Percentiles rank a stretch among this genome's conserved stretches.
Conservation (phyloP, 2,797 vertebrate genomes). For the Anabacerthia variegaticeps region DNA sequence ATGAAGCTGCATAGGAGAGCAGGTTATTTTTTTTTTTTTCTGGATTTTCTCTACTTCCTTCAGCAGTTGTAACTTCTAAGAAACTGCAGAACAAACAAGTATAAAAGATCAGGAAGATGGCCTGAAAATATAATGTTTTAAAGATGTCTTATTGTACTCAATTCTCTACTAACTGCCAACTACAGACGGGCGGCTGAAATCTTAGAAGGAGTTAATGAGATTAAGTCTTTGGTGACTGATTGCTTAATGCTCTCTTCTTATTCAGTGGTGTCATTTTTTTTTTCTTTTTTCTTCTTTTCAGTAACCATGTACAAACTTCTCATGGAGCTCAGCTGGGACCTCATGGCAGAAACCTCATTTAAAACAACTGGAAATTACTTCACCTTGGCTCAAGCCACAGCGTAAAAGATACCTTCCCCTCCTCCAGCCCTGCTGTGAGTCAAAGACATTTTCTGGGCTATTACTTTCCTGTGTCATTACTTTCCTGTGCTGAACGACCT, state of each 20-base stretch:
- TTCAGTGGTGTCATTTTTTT: not conserved
- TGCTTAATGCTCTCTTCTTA: not conserved
- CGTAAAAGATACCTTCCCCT: not conserved
- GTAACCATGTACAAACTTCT: not conserved
- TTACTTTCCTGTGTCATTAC: not conserved
- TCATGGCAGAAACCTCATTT: not conserved
- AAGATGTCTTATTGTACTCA: constrained; percentile 24
- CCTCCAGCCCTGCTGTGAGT: not conserved
- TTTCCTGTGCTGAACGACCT: not conserved
- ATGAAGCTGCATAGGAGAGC: constrained; percentile 38
- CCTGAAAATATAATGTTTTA: constrained; percentile 47
- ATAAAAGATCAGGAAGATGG: constrained; percentile 29
- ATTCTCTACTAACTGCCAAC: not conserved
- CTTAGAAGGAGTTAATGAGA: constrained; percentile 42
- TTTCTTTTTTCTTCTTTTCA: not conserved
- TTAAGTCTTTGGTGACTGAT: not conserved
- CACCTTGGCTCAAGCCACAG: not conserved
- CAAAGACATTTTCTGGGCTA: not conserved
- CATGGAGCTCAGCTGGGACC: not conserved
- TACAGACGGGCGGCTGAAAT: not conserved
- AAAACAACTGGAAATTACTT: constrained; percentile 23
- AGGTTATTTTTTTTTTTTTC: not conserved
- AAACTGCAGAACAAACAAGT: constrained; percentile 32
- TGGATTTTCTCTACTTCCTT: constrained; percentile 43
- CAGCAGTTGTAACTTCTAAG: constrained; percentile 37